Evolutionary conservation across 1,140 invertebrate species (phyloP), one percentile per base, ranked within the genome.

Genomic region (Papilio polyxenes): DNA sequence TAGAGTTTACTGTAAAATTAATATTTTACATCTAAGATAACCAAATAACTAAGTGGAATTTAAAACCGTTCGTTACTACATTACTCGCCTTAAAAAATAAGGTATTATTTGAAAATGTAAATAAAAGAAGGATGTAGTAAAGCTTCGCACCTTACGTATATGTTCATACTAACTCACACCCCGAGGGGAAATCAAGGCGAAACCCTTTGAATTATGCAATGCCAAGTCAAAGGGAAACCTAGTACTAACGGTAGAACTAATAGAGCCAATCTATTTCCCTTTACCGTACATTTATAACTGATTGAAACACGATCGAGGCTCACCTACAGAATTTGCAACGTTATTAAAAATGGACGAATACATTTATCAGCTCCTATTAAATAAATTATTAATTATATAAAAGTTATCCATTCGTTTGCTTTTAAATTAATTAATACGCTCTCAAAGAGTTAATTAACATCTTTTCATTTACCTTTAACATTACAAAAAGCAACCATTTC

Each of bases 151-250:
- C 77, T 62, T 56, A 82, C 80, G 83, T 85, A 85, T 84, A 86
- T 84, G 85, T 82, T 85, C 85, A 83, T 89, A 84, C 84, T 86
- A 89, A 88, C 84, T 88, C 77, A 85, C 83, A 82, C 83, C 82
- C 87, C 84, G 80, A 83, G 84, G 85, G 88, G 84, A 87, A 87
- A 87, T 86, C 83, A 84, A 85, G 85, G 81, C 65, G 85, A 86
- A 89, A 86, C 83, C 84, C 86, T 90, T 89, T 89, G 86, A 89
- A 89, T 90, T 89, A 89, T 89, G 85, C 89, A 86, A 83, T 84
- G 82, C 85, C 83, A 87, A 83, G 82, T 91, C 89, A 90, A 90
- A 90, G 87, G 90, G 85, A 88, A 87, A 84, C 85, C 83, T 85
- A 85, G 81, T 84, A 85, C 85, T 87, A 85, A 86, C 86, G 83